phyloP scores from a whole-genome alignment of 2,888 invertebrate genomes.

The Tipula lateralis region DNA sequence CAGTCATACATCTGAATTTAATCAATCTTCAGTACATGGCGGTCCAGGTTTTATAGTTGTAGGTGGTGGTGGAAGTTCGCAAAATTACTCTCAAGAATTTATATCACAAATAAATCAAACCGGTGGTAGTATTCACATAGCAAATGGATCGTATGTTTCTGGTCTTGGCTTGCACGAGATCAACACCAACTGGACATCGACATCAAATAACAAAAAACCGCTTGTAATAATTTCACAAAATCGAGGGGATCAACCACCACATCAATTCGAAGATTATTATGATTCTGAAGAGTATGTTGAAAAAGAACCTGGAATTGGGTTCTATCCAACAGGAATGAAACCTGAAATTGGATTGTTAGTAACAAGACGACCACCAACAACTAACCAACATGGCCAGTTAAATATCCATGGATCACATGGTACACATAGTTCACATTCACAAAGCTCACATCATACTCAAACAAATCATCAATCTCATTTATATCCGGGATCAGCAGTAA shows the following conservation, averaged over 20 bases:
- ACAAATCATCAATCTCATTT: background rate
- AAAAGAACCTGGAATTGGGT: slow-evolving; percentile 37
- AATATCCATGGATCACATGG: background rate
- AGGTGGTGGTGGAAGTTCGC: background rate
- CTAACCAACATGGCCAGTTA: background rate
- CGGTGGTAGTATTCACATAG: background rate
- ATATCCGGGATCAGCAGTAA: background rate
- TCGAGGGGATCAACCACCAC: slow-evolving; percentile 48
- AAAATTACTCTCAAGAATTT: background rate
- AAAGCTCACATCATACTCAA: background rate
- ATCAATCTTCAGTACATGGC: background rate
- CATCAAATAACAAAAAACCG: background rate
- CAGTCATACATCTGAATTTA: background rate
- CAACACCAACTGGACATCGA: background rate
- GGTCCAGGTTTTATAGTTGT: background rate
- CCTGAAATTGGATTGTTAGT: slow-evolving; percentile 7
- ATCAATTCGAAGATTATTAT: slow-evolving; percentile 43
- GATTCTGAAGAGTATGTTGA: slow-evolving; percentile 41
- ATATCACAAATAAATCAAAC: background rate
- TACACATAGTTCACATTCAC: background rate
- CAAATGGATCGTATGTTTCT: background rate
- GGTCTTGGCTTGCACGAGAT: background rate
- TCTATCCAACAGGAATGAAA: background rate
- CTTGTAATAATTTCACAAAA: slow-evolving; percentile 37
- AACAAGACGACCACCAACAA: background rate